Evolutionary conservation across 1,140 invertebrate species (phyloP), one percentile per base, ranked within the genome.

Genomic region (Sycobia sp.): DNA sequence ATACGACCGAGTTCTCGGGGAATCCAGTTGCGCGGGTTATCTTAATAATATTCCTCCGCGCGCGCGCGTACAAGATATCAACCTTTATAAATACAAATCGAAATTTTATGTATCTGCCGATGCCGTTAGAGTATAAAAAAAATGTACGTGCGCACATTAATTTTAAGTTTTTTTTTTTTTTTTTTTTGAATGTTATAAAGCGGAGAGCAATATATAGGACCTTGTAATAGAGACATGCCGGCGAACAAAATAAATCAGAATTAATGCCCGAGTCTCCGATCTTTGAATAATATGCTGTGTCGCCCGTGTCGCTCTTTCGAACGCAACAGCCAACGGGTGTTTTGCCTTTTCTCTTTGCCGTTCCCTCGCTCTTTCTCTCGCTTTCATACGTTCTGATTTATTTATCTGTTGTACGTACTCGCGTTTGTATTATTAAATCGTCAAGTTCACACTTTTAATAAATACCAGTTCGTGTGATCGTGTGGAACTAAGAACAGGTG

Each of bases 241-340:
- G 11, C 34, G 32, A 39, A 47, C 34, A 27, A 55, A 34, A 62
- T 62, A 55, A 62, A 55, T 62, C 51, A 47, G 60, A 47, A 62
- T 62, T 55, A 62, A 55, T 23, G 29, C 46, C 25, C 34, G 13
- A 54, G 46, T 46, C 4, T 49, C 41, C 16, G 25, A 51, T 16
- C 34, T 4, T 51, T 32, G 46, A 50, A 39, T 59, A 50, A 49
- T 23, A n/a, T n/a, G 22, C 36, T n/a, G n/a, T 29, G 23, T 50
- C 46, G 20, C 32, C 43, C 23, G 46, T 58, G 34, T 59, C 55
- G 22, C 29, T 49, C 46, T n/a, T n/a, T n/a, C n/a, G 29, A 27
- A 39, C 32, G 29, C 41, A 50, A 50, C 39, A n/a, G 46, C 14
- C 20, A n/a, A 49, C 18, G 44, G 43, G 16, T 25, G 7, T 49